These are phyloP conservation scores for Ephestia elutella DNA, from an alignment of 1,140 invertebrate species.

Conservation along the genomic window DNA sequence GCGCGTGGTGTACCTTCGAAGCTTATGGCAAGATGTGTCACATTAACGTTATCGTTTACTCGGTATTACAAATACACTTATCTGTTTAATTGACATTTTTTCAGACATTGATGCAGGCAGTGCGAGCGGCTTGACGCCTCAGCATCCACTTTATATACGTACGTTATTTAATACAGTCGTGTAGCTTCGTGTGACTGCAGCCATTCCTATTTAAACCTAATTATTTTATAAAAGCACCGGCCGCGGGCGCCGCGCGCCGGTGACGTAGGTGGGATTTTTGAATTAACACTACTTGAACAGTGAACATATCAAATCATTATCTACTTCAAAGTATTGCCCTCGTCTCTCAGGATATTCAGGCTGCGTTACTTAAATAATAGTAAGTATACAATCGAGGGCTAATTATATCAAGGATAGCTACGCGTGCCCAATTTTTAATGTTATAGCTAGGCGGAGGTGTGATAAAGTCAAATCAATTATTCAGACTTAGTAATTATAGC, in stretches of 20 bases:
- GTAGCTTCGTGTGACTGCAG: slow-evolving; percentile 38
- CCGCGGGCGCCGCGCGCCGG: slow-evolving; percentile 20
- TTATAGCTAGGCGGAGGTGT: slow-evolving; percentile 7
- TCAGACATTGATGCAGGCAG: slow-evolving; percentile 43
- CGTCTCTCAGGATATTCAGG: slow-evolving; percentile 1
- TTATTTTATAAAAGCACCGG: slow-evolving; percentile 41
- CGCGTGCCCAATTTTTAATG: neutral
- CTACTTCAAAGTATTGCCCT: slow-evolving; percentile 21
- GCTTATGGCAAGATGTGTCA: no score
- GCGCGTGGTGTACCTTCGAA: neutral
- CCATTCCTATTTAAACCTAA: slow-evolving; percentile 43
- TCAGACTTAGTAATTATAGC: slow-evolving; percentile 3
- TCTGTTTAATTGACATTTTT: slow-evolving; percentile 66
- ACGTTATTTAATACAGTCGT: slow-evolving; percentile 45
- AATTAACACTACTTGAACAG: slow-evolving; percentile 32
- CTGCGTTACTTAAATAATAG: neutral
- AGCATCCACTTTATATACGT: slow-evolving; percentile 68
- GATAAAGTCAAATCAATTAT: slow-evolving; percentile 4
- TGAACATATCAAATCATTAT: slow-evolving; percentile 28
- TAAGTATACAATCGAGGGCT: neutral
- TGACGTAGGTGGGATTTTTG: slow-evolving; percentile 54
- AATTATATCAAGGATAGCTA: neutral
- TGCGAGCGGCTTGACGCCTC: slow-evolving; percentile 55
- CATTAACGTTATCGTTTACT: neutral
- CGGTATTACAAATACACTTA: slow-evolving; percentile 4